phyloP scores from a whole-genome alignment of 2,113 vertebrate genomes.

The Pseudonaja textilis region DNA sequence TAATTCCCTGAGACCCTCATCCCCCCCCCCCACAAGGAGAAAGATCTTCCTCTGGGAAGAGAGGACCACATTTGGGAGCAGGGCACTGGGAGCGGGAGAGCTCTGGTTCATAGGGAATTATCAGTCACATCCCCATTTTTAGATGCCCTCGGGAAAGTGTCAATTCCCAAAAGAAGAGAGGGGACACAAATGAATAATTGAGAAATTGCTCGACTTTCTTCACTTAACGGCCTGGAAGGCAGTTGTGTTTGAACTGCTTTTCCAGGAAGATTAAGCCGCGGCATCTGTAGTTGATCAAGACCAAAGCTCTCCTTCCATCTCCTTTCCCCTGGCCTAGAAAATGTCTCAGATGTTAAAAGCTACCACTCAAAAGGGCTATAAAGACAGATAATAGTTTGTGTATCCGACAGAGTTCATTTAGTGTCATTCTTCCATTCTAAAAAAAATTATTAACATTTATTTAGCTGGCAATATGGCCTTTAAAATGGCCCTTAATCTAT shows the following conservation, averaged over 20 bases:
- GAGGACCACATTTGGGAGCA: background rate
- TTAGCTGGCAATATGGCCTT: constrained; percentile 17
- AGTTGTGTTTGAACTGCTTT: background rate
- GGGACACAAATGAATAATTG: background rate
- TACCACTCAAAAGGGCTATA: background rate
- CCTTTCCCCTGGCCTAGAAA: background rate
- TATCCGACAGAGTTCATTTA: constrained; percentile 2
- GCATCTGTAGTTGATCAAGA: constrained; percentile 18
- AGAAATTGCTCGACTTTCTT: background rate
- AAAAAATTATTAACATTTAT: constrained; percentile 6
- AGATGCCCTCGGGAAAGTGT: constrained; percentile 10
- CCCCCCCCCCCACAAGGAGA: background rate
- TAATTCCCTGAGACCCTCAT: background rate
- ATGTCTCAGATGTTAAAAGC: constrained; percentile 16
- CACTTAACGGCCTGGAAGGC: constrained; percentile 1
- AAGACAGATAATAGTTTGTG: constrained; percentile 20
- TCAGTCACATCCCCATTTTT: background rate
- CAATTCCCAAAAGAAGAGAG: background rate
- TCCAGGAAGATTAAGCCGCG: background rate
- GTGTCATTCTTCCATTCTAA: background rate
- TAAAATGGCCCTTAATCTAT: constrained; percentile 14
- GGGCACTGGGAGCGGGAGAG: background rate
- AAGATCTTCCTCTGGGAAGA: background rate
- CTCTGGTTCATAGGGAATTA: background rate
- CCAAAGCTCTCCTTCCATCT: background rate